Evolutionary conservation across 1,140 invertebrate species (phyloP).

Genomic region (Acyrthosiphon pisum): DNA sequence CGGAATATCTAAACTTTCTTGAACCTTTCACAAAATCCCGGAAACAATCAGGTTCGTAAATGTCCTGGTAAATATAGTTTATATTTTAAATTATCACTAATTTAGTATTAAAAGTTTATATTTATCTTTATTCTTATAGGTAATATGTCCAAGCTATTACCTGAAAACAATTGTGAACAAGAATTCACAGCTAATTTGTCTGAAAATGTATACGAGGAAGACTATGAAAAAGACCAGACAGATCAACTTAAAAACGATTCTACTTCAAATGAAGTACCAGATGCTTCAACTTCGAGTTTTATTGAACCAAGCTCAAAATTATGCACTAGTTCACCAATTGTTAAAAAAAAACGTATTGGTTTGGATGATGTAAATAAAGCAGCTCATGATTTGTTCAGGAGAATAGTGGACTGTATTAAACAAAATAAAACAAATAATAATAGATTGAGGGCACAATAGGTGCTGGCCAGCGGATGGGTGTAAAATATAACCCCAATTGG

Average conservation of each 20-base stretch:
- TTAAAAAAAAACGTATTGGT: not conserved
- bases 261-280: not conserved
- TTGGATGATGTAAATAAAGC: constrained; percentile 31
- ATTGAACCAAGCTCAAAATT: not conserved
- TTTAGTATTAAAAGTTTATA: not conserved
- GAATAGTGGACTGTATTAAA: no score
- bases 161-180: not conserved
- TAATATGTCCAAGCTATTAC: not conserved
- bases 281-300: not conserved
- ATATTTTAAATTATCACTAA: not conserved
- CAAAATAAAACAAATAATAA: no score
- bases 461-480: no score
- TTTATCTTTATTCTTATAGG: not conserved
- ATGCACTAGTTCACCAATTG: not conserved
- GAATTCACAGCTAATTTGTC: not conserved
- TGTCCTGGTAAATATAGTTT: not conserved
- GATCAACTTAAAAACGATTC: not conserved
- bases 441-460: no score
- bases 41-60: not conserved
- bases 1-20: constrained; percentile 25
- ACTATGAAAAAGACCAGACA: not conserved
- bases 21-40: constrained; percentile 35
- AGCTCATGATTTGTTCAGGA: not conserved
- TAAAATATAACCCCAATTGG: no score
- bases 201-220: not conserved